Percentiles rank a stretch among this genome's conserved stretches.
Evolutionary conservation across 2,113 vertebrate species (phyloP).

Genomic region (Callocephalon fimbriatum): DNA sequence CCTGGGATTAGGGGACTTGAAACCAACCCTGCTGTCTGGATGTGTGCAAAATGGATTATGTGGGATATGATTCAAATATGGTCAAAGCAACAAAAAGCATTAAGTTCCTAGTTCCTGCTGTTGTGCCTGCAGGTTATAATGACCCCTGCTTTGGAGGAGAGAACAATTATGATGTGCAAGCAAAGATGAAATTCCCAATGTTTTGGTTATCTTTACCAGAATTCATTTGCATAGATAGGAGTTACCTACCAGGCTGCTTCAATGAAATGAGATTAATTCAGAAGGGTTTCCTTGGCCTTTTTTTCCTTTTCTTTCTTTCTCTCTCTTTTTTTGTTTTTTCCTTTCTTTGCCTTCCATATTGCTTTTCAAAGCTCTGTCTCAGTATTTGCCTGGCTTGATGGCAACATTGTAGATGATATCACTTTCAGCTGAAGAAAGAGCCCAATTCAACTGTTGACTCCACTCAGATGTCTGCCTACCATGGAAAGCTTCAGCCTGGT

Average conservation of each 20-base stretch:
- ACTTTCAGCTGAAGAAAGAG: background rate
- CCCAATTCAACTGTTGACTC: background rate
- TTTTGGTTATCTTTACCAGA: background rate
- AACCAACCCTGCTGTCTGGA: background rate
- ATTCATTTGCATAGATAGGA: background rate
- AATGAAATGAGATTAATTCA: background rate
- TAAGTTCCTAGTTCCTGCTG: background rate
- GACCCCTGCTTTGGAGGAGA: background rate
- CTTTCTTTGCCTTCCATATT: background rate
- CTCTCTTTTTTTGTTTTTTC: too few species aligned
- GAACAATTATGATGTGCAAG: background rate
- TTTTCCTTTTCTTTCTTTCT: accelerated
- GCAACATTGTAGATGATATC: background rate
- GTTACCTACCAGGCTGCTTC: background rate
- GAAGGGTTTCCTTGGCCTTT: background rate
- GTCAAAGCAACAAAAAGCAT: background rate
- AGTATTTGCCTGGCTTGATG: background rate
- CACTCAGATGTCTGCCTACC: background rate
- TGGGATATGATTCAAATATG: background rate
- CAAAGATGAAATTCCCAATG: background rate
- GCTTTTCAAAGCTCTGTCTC: background rate
- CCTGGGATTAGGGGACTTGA: background rate
- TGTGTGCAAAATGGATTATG: background rate
- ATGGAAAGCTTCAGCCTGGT: background rate
- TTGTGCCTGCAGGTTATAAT: background rate